phyloP scores from a whole-genome alignment of 2,888 invertebrate species.

The Ceramica pisi region DNA sequence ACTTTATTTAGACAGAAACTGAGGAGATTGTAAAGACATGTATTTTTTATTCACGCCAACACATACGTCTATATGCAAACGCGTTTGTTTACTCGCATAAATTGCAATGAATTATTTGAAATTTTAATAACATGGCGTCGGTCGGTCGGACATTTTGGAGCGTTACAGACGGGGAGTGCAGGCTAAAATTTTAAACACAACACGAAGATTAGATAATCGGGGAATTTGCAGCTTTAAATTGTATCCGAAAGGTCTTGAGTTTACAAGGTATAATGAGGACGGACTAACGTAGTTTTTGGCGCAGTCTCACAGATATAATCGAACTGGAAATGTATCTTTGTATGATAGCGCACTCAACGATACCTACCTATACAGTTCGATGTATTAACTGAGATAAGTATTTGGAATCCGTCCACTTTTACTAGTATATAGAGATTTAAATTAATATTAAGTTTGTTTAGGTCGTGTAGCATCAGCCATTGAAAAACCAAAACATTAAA shows the following conservation, averaged over 20 bases:
- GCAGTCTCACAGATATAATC: constrained; percentile 29
- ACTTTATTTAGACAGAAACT: constrained; percentile 21
- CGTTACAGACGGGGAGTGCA: constrained; percentile 53
- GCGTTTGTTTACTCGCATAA: constrained; percentile 65
- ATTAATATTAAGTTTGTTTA: no score
- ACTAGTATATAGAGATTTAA: constrained; percentile 22
- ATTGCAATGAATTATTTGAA: constrained; percentile 63
- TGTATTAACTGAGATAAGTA: constrained; percentile 13
- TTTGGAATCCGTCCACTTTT: constrained; percentile 30
- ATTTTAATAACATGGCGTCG: constrained; percentile 60
- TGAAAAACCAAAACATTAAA: neutral
- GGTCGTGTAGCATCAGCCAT: neutral
- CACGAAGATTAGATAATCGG: constrained; percentile 55
- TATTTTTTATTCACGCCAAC: constrained; percentile 55
- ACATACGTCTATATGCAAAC: constrained; percentile 58
- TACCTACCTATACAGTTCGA: no score
- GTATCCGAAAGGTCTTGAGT: constrained; percentile 53
- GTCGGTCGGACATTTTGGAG: constrained; percentile 46
- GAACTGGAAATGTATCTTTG: constrained; percentile 23
- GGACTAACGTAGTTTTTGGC: constrained; percentile 50
- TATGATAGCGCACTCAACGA: no score
- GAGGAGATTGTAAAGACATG: constrained; percentile 37
- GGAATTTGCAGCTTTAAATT: constrained; percentile 63
- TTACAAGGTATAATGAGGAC: constrained; percentile 56
- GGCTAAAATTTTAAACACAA: constrained; percentile 61